phyloP scores from a whole-genome alignment of 2,113 vertebrate species.

The Tragelaphus scriptus region DNA sequence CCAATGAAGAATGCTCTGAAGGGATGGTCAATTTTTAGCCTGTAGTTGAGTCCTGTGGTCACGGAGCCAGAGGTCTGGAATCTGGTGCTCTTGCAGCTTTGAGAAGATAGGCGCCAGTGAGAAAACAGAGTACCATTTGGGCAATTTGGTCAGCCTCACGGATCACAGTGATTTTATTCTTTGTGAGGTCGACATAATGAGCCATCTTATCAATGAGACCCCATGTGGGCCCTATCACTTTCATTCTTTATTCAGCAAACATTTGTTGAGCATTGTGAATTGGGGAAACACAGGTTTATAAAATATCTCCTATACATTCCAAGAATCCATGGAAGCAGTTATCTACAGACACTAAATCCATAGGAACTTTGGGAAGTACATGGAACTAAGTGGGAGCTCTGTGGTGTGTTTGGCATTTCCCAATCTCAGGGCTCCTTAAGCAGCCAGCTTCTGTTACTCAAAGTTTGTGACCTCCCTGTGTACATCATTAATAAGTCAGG shows the following conservation, averaged over 20 bases:
- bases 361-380: not conserved
- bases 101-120: not conserved
- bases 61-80: not conserved
- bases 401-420: not conserved
- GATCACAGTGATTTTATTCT: not conserved
- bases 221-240: not conserved
- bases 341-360: not conserved
- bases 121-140: not conserved
- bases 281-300: not conserved
- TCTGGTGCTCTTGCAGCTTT: not conserved
- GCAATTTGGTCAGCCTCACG: not conserved
- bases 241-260: not conserved
- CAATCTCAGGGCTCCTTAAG: not conserved
- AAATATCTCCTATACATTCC: not conserved
- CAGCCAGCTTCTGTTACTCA: not conserved
- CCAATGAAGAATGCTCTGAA: not conserved
- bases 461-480: not conserved
- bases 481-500: not conserved
- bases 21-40: not conserved
- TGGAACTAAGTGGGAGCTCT: not conserved
- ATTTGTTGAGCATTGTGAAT: not conserved
- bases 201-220: not conserved
- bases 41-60: not conserved
- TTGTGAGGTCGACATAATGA: not conserved
- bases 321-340: not conserved